These are phyloP conservation scores for Vulpes lagopus DNA, from an alignment of 2,113 vertebrate species.

Conservation along the genomic window DNA sequence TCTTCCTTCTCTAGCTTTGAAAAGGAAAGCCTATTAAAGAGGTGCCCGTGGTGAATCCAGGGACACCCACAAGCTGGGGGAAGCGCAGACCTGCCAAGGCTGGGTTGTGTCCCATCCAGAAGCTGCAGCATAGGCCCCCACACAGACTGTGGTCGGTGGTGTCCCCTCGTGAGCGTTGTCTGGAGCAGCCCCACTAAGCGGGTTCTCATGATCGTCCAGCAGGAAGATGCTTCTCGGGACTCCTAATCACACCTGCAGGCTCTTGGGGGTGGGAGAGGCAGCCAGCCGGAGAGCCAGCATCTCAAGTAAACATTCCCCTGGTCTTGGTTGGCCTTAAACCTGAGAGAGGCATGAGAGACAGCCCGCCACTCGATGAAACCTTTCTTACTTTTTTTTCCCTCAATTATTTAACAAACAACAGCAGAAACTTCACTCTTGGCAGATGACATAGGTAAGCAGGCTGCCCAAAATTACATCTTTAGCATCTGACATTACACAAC, in stretches of 20 bases:
- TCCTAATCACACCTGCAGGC: rapidly evolving
- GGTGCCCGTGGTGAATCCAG: too few species aligned
- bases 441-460: background rate
- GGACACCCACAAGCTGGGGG: background rate
- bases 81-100: rapidly evolving
- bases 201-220: background rate
- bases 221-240: rapidly evolving
- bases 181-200: rapidly evolving
- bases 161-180: rapidly evolving
- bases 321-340: rapidly evolving
- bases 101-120: rapidly evolving
- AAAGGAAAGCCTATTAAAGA: background rate
- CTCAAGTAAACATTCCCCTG: background rate
- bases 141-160: rapidly evolving
- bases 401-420: background rate
- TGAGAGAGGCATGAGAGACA: rapidly evolving
- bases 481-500: background rate
- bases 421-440: background rate
- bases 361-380: rapidly evolving
- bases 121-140: rapidly evolving
- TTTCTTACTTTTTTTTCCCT: background rate
- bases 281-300: rapidly evolving
- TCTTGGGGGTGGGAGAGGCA: too few species aligned
- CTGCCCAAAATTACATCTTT: background rate
- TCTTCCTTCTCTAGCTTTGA: background rate